These are phyloP conservation scores for Elymnias hypermnestra DNA, from an alignment of 1,140 invertebrate genomes.

Conservation along the genomic window DNA sequence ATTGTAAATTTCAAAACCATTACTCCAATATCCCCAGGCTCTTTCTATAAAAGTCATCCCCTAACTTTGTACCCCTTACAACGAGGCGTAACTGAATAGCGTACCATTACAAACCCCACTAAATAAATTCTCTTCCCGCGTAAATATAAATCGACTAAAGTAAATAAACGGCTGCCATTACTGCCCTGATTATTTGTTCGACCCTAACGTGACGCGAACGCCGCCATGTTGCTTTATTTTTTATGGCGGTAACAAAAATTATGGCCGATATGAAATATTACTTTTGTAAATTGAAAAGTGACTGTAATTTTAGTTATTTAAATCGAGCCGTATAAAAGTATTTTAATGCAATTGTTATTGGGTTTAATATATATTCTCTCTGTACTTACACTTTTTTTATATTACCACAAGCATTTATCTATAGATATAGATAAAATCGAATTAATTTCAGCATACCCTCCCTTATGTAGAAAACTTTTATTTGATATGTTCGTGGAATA, in stretches of 20 bases:
- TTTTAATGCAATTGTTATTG: no score
- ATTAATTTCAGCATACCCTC: no score
- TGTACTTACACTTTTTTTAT: no score
- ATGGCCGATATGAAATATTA: conserved; percentile 27
- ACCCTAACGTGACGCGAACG: conserved; percentile 29
- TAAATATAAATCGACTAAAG: conserved; percentile 67
- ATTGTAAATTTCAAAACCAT: conserved; percentile 18
- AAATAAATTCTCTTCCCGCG: conserved; percentile 55
- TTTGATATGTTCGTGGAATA: no score
- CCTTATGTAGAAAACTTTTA: no score
- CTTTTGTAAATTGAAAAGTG: conserved; percentile 6
- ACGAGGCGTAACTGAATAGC: conserved; percentile 64
- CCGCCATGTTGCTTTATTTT: conserved; percentile 60
- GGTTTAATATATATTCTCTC: no score
- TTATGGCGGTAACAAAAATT: conserved; percentile 35
- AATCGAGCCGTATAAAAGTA: no score
- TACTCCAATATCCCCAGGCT: conserved; percentile 15
- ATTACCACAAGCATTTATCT: no score
- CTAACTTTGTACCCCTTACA: conserved; percentile 37
- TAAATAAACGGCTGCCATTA: conserved; percentile 70
- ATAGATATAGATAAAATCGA: no score
- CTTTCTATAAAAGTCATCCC: conserved; percentile 17
- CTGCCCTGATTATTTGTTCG: conserved; percentile 66
- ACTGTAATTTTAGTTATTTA: no score
- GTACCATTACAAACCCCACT: conserved; percentile 52